Percentiles rank a stretch among this genome's conserved stretches.
These are phyloP conservation scores for Drosophila neocordata DNA, from an alignment of 1,140 invertebrate species.

Conservation along the genomic window DNA sequence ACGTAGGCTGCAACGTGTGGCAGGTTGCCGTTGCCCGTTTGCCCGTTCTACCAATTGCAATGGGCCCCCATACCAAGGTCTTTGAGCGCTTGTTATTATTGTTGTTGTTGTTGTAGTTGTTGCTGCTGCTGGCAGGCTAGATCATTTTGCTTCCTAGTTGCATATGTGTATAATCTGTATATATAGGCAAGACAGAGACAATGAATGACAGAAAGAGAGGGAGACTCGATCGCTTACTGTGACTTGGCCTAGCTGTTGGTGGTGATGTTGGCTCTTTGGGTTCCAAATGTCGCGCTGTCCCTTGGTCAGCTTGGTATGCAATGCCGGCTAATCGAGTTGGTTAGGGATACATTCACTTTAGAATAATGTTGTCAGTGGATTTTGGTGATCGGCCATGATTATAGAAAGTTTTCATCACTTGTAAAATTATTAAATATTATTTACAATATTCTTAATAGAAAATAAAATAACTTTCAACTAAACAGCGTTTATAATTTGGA, in stretches of 20 bases:
- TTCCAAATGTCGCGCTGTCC: slow-evolving; percentile 72
- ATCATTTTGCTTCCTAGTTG: slow-evolving; percentile 80
- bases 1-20: slow-evolving; percentile 79
- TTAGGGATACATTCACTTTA: slow-evolving; percentile 55
- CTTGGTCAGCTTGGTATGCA: slow-evolving; percentile 49
- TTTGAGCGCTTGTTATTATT: slow-evolving; percentile 52
- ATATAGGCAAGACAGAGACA: slow-evolving; percentile 54
- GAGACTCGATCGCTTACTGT: slow-evolving; percentile 43
- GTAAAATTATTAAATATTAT: not conserved
- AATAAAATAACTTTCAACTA: not conserved
- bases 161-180: slow-evolving; percentile 36
- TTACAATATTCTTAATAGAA: too few species aligned
- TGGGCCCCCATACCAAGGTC: slow-evolving; percentile 74
- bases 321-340: slow-evolving; percentile 48
- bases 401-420: not conserved
- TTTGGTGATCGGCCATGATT: slow-evolving; percentile 30
- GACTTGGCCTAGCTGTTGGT: slow-evolving; percentile 54
- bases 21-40: slow-evolving; percentile 71
- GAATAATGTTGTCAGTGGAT: slow-evolving; percentile 41
- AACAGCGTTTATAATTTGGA: not conserved
- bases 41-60: slow-evolving; percentile 38
- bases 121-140: slow-evolving; percentile 70
- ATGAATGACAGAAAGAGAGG: slow-evolving; percentile 28
- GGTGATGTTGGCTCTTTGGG: slow-evolving; percentile 23
- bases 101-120: slow-evolving; percentile 39